Conservation (phyloP, 2,797 vertebrate species). For the Megaceryle alcyon region DNA sequence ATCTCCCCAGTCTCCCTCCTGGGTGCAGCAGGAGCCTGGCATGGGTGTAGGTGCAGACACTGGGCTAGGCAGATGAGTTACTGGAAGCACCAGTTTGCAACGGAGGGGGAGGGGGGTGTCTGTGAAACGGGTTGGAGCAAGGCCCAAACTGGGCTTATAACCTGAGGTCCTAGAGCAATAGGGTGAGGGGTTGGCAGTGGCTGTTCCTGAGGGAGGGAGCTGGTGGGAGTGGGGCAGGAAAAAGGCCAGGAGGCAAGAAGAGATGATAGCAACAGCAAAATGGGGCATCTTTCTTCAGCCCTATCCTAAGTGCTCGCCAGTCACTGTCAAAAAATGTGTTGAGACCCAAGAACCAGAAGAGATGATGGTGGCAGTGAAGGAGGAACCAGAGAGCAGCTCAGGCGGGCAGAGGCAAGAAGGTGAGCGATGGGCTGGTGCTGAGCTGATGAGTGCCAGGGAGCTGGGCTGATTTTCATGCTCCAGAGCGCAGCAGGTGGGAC, state of each 20-base stretch:
- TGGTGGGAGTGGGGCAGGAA: neutral
- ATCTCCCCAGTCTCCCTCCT: neutral
- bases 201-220: neutral
- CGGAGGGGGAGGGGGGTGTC: neutral
- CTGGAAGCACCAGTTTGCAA: slow-evolving; percentile 37
- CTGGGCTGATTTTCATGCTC: neutral
- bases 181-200: neutral
- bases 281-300: neutral
- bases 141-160: neutral
- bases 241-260: neutral
- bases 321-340: neutral
- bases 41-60: neutral
- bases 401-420: neutral
- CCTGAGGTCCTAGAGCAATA: neutral
- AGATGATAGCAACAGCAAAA: neutral
- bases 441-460: neutral
- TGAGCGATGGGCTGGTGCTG: neutral
- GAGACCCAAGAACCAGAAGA: neutral
- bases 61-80: neutral
- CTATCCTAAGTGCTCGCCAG: neutral
- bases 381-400: neutral
- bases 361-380: neutral
- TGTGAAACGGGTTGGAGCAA: neutral
- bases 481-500: rapidly evolving
- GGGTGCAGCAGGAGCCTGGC: neutral